Percentiles rank a stretch among this genome's conserved stretches.
Evolutionary conservation across 35 echinoderm and acorn worm species (phyloP).

Genomic region (Apostichopus parvimensis): DNA sequence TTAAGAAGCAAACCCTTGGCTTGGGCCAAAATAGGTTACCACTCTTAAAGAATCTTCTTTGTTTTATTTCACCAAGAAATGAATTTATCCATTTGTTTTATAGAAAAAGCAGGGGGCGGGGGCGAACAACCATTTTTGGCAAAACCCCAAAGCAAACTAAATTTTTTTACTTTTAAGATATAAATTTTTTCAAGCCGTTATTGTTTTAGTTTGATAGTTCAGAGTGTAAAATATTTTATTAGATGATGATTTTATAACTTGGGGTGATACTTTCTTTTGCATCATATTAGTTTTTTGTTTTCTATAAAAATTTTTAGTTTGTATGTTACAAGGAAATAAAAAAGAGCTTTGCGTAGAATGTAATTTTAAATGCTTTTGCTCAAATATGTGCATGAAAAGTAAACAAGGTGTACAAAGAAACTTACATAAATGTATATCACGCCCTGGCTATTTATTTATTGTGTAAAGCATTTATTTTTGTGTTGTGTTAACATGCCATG

Average conservation of each 20-base stretch:
- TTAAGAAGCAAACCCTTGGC: not conserved
- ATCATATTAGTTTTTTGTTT: not conserved
- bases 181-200: too few species aligned
- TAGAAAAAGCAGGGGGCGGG: not conserved
- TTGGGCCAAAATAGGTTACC: not conserved
- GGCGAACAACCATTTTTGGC: too few species aligned
- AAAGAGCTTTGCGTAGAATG: not conserved
- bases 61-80: not conserved
- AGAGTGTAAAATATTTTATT: not conserved
- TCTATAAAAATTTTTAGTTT: too few species aligned
- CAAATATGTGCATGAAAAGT: not conserved
- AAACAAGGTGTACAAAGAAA: not conserved
- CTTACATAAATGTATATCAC: slow-evolving; percentile 25
- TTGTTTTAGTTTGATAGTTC: not conserved
- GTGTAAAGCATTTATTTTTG: slow-evolving; percentile 16
- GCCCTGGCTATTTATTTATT: slow-evolving; percentile 31
- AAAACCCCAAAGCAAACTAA: too few species aligned
- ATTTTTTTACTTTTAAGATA: too few species aligned
- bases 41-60: not conserved
- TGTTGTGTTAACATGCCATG: slow-evolving; percentile 12
- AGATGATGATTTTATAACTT: not conserved
- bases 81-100: not conserved
- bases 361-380: not conserved
- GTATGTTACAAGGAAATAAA: not conserved
- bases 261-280: not conserved